Evolutionary conservation across 2,113 vertebrate genomes (phyloP).

Genomic region (Uropsilus gracilis): DNA sequence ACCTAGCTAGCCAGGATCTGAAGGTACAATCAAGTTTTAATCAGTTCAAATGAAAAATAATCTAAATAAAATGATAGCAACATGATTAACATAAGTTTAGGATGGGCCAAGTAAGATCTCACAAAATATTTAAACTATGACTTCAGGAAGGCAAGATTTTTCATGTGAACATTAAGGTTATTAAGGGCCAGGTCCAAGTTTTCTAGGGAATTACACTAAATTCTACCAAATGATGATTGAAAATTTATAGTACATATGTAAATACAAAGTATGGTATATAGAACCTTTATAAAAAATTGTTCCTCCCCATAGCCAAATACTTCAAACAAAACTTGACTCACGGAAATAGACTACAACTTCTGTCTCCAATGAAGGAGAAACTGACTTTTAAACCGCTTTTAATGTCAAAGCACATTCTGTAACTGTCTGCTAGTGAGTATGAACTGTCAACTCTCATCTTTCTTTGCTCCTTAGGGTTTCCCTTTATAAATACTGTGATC

Average conservation of each 20-base stretch:
- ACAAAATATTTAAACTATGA: neutral
- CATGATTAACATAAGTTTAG: neutral
- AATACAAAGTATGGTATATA: no score
- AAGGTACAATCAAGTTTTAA: neutral
- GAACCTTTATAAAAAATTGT: neutral
- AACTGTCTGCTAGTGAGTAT: neutral
- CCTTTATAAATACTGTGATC: neutral
- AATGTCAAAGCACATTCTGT: constrained; percentile 5
- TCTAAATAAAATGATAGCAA: neutral
- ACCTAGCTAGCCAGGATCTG: neutral
- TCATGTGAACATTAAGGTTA: neutral
- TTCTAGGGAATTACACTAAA: neutral
- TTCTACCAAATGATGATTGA: neutral
- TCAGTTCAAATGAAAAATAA: neutral
- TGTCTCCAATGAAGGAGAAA: constrained; percentile 38
- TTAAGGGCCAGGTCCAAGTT: neutral
- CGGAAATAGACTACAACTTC: neutral
- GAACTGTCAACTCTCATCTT: constrained; percentile 30
- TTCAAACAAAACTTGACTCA: neutral
- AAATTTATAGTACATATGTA: neutral
- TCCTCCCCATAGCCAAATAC: neutral
- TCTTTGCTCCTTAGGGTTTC: neutral
- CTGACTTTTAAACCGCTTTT: constrained; percentile 29
- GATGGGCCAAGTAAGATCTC: neutral
- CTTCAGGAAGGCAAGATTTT: neutral